Base-by-base conservation (phyloP, 2,888 invertebrate genomes). In the Lottia scabra region DNA sequence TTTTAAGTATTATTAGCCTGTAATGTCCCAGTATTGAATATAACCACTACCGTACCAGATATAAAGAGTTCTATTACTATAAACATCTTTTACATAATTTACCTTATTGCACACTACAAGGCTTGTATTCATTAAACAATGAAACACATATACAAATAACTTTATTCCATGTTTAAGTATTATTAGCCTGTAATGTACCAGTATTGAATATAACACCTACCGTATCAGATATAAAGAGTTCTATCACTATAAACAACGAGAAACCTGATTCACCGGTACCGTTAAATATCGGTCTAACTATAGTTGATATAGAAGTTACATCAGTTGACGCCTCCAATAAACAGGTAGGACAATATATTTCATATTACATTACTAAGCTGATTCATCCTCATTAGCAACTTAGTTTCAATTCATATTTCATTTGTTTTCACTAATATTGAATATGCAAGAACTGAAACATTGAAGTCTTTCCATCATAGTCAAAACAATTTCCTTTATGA, bases 311-410 rank as follows among this genome's bases (percentile, higher is more conserved):
- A 19, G 83, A 85, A 46, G 86, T 88, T n/a, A 86, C 85, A 5
- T 88, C 88, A 27, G 84, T 85, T 63, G 87, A 88, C 84, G 85
- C 85, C 2, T 84, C 87, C 26, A 87, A 84, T 56, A 87, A 83
- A 77, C 82, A 87, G 84, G 88, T 88, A 77, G 16, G 44, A 38
- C 5, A 38, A 38, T 38, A 10, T 38, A 38, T 38, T 5, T 38
- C 8, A 38, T 38, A 38, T 38, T 6, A 8, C 38, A 8, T 10
- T 10, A 10, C n/a, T n/a, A n/a, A n/a, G n/a, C n/a, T n/a, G n/a
- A n/a, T n/a, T n/a, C n/a, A n/a, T n/a, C n/a, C n/a, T n/a, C n/a
- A n/a, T n/a, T n/a, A n/a, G n/a, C n/a, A n/a, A n/a, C n/a, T n/a
- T n/a, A n/a, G n/a, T n/a, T n/a, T n/a, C n/a, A n/a, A n/a, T n/a